Evolutionary conservation across 2,113 vertebrate genomes (phyloP), one percentile per base, ranked within the genome.

Genomic region (Octodon degus): DNA sequence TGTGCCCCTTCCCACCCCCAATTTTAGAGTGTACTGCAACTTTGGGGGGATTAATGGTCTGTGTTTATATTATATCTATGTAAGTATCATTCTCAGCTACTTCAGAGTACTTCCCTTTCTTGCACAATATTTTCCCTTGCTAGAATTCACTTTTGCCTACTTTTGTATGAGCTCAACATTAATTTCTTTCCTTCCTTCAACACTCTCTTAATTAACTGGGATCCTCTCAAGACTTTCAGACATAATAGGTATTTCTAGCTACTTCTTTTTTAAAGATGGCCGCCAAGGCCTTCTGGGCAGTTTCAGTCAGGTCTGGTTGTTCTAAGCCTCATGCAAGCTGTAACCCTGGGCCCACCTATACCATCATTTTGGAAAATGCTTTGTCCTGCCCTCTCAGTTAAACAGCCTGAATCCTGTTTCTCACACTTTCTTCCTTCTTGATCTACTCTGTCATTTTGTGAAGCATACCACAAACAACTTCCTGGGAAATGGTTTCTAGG

Each of bases 101-200:
- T 60, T 67, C 43, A 55, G 19, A 80, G 17, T 76, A 63, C 30
- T 85, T 95, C 84, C 16, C 47, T 74, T 90, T 91, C 53, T 32
- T 90, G 19, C 4, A 90, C 7, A 68, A 11, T 58, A 80, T 72
- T 86, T 76, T 62, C 63, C 25, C 32, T 10, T 76, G 20, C 53
- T 65, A 81, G 60, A 91, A 68, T 77, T 85, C 70, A 67, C 55
- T 95, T 96, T 93, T 89, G 55, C 25, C 92, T 93, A 76, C 32
- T 58, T 93, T 95, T 82, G 25, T 92, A 80, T 67, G 5, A 34
- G 14, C 30, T 63, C 32, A 86, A 90, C 8, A 94, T 25, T 47
- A 94, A 90, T 62, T 55, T 37, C 37, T 9, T 40, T 84, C 50
- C 25, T 94, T 84, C 34, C 25, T 50, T 25, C 50, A 89, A 74